phyloP scores from a whole-genome alignment of 2,888 invertebrate genomes.

The Plagodis pulveraria region DNA sequence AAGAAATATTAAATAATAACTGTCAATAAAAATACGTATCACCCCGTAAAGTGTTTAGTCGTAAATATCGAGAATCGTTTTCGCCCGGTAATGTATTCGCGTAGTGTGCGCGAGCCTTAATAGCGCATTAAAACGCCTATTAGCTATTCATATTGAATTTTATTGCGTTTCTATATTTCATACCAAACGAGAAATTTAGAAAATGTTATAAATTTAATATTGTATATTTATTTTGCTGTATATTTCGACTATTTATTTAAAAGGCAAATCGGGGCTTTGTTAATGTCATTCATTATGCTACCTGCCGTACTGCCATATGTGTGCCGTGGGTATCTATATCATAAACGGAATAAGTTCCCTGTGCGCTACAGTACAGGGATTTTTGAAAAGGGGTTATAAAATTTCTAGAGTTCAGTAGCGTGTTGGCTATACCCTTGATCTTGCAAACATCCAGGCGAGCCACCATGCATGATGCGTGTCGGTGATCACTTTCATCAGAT shows the following conservation, averaged over 20 bases:
- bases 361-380: too few species aligned
- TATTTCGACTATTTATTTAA: background rate
- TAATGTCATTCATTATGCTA: too few species aligned
- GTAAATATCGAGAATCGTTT: slow-evolving; percentile 59
- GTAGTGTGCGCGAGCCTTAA: slow-evolving; percentile 60
- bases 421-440: too few species aligned
- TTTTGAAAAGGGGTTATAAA: too few species aligned
- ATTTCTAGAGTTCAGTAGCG: too few species aligned
- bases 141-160: slow-evolving; percentile 64
- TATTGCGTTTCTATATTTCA: slow-evolving; percentile 50
- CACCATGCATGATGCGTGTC: too few species aligned
- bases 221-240: background rate
- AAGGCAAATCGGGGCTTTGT: too few species aligned
- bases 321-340: too few species aligned
- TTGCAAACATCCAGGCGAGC: too few species aligned
- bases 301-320: too few species aligned
- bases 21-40: slow-evolving; percentile 67
- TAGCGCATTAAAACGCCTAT: slow-evolving; percentile 67
- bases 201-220: background rate
- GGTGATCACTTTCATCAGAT: too few species aligned
- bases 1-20: slow-evolving; percentile 71
- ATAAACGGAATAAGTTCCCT: too few species aligned
- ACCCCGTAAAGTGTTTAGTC: slow-evolving; percentile 57
- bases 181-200: slow-evolving; percentile 33
- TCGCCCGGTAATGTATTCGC: slow-evolving; percentile 52